Base-by-base conservation (phyloP, 2,888 invertebrate genomes). In the Drosophila histrio region DNA sequence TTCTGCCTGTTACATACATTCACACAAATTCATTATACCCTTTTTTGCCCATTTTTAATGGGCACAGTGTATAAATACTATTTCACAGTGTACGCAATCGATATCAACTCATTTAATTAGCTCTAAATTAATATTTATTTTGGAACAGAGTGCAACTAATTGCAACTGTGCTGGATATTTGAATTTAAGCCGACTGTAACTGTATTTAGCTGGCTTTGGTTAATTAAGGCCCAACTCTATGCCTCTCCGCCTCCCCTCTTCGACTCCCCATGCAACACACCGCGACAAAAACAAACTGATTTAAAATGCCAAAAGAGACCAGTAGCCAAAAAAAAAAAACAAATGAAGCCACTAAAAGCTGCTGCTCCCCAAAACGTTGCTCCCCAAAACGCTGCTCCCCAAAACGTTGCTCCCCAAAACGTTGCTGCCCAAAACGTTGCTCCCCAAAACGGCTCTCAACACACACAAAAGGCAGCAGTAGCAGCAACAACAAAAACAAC, bases 281-380 rank as follows among this genome's bases (percentile, higher is more conserved):
- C 8, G 19, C 38, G 38, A 26, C 24, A 30, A 41, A 30, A 13
- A 26, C 24, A 58, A 68, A 54, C 43, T 34, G 53, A 63, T 72
- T 73, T 58, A 34, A 69, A 64, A 53, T 60, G 57, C 60, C 54
- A 36, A 58, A 53, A 65, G 54, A 44, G 47, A 46, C 64, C 60
- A 39, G 44, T 47, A 26, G 57, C 56, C 7, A 38, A 3, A n/a
- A n/a, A 15, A 22, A 22, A 43, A 15, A 38, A 65, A 58, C 57
- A 73, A 70, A 73, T 73, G 53, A 70, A 73, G 75, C 75, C 70
- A 73, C 71, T 61, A 73, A 74, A 75, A 74, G 66, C 65, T 60
- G 43, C n/a, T n/a, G n/a, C n/a, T 22, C 21, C 46, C 47, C 69
- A 59, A 44, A 69, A 43, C 21, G 58, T 58, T 63, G 52, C 38